A percentile compares a stretch with the other conserved stretches of the same genome.
Conservation (phyloP, 2,888 invertebrate genomes). For the Salticus scenicus region DNA sequence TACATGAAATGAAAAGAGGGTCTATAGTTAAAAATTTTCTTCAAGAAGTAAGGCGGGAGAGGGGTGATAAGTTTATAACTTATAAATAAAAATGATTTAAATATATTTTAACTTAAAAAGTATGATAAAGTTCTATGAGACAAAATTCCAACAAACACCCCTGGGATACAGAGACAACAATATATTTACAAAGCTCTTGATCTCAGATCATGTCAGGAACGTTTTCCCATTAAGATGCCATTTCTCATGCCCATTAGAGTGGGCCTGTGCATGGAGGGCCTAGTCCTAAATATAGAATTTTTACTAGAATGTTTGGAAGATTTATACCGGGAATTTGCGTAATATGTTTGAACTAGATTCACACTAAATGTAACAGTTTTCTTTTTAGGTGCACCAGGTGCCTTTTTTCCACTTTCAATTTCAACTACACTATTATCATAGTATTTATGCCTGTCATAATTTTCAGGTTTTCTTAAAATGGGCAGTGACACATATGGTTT, state of each 20-base stretch:
- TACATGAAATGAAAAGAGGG: too few species aligned
- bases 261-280: constrained; percentile 16
- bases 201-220: constrained; percentile 45
- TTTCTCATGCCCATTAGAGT: constrained; percentile 18
- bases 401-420: not conserved
- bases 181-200: constrained; percentile 11
- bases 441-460: not conserved
- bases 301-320: constrained; percentile 21
- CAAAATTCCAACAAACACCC: too few species aligned
- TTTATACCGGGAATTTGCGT: constrained; percentile 1
- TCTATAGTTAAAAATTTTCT: too few species aligned
- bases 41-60: too few species aligned
- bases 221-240: constrained; percentile 24
- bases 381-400: constrained; percentile 17
- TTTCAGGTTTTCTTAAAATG: not conserved
- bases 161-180: not conserved
- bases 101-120: too few species aligned
- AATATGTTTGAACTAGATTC: constrained; percentile 46
- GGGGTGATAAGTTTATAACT: too few species aligned
- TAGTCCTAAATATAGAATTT: constrained; percentile 3
- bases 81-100: too few species aligned
- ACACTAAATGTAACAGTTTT: constrained; percentile 55
- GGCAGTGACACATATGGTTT: not conserved
- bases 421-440: not conserved
- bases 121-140: too few species aligned